Base-by-base conservation (phyloP, 1,140 invertebrate species). In the Platorchestia sp. region DNA sequence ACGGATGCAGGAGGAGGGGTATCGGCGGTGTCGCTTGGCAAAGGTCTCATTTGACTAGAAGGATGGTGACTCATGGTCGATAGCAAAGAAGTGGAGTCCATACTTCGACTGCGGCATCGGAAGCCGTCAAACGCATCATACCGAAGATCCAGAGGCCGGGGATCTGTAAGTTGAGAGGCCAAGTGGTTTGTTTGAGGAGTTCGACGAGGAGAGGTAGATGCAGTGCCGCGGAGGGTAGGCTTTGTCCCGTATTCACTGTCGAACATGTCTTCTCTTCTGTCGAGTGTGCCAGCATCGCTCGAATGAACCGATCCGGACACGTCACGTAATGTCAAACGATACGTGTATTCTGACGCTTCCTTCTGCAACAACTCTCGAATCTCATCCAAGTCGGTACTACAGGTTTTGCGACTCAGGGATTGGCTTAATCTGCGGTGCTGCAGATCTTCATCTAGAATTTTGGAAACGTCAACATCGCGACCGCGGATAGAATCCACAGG, bases 1-100 rank as follows among this genome's bases (percentile, higher is more conserved):
- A 93, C 45, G 6, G 91, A 93, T 16, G 91, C 19, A 19, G 41
- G 41, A 47, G 91, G 91, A 93, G 45, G 43, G 3, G 45, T 45
- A 14, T 93, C 91, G 45, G 91, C 43, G 47, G 91, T 6, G 36
- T 93, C 91, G 7, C 22, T 44, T 40, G 45, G 43, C 36, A 93
- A 27, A 6, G 91, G 91, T 93, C 91, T 14, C 91, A 93, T 93
- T 44, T 93, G 91, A 36, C 91, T 93, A 36, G 91, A 93, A 44
- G 91, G 91, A 93, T 93, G 91, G 40, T 93, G 91, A n/a, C 91
- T 93, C 91, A 93, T 93, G 45, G 91, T 45, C 0, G 45, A 45
- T 40, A 93, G 47, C 43, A 93, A 19, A 44, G 91, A 93, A 45
- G 91, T 93, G 45, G 91, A 6, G 40, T 93, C 91, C 91, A 93